Conservation (phyloP, 2,797 vertebrate genomes). For the Aselliscus stoliczkanus region DNA sequence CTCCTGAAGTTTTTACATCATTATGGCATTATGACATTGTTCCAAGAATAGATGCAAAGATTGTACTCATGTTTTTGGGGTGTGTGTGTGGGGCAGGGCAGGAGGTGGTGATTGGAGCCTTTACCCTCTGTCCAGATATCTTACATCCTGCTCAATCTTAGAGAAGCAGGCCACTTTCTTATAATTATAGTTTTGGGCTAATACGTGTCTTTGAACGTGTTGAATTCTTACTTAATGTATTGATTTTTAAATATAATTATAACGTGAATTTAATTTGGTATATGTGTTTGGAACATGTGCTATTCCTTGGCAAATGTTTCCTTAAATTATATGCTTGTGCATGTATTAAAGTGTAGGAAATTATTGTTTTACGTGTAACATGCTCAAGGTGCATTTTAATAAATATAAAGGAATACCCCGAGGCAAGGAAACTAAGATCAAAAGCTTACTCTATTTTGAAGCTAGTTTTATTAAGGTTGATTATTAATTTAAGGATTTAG, state of each 20-base stretch:
- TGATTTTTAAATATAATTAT: slow-evolving; percentile 73
- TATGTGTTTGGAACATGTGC: slow-evolving; percentile 73
- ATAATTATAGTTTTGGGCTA: slow-evolving; percentile 77
- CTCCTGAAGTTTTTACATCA: background rate
- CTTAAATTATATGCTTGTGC: slow-evolving; percentile 73
- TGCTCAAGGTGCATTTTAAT: slow-evolving; percentile 63
- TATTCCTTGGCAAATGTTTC: slow-evolving; percentile 71
- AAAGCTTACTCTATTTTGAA: slow-evolving; percentile 73
- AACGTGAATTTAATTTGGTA: slow-evolving; percentile 68
- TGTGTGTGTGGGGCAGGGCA: background rate
- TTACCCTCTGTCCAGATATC: slow-evolving; percentile 39
- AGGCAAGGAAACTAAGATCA: slow-evolving; percentile 72
- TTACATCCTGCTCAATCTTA: slow-evolving; percentile 47
- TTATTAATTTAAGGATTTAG: slow-evolving; percentile 74
- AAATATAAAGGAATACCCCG: slow-evolving; percentile 67
- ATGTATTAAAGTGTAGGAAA: slow-evolving; percentile 75
- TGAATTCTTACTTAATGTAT: slow-evolving; percentile 75
- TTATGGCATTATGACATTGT: background rate
- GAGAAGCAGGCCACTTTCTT: slow-evolving; percentile 64
- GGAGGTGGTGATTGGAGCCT: background rate
- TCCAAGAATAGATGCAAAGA: background rate
- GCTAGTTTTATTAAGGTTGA: slow-evolving; percentile 68
- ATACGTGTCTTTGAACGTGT: slow-evolving; percentile 78
- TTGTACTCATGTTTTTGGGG: background rate
- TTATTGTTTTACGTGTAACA: slow-evolving; percentile 79